Evolutionary conservation across 2,888 invertebrate genomes (phyloP).

Genomic region (Athetis lepigone): DNA sequence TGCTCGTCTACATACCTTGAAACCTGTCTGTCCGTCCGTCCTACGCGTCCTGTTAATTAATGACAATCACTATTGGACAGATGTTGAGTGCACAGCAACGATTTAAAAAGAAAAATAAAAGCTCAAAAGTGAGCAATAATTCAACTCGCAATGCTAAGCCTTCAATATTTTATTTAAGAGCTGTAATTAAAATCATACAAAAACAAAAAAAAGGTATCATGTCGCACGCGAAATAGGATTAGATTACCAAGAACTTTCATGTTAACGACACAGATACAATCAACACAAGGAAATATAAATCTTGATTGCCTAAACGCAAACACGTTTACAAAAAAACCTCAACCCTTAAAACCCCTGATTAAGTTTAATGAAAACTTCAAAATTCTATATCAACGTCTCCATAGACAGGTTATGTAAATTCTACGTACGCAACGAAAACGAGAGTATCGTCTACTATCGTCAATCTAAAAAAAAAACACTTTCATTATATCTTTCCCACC

Average conservation of each 20-base stretch:
- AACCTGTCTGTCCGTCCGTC: constrained; percentile 71
- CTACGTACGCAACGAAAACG: constrained; percentile 77
- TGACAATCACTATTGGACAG: constrained; percentile 71
- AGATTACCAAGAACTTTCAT: constrained; percentile 36
- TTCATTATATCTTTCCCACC: constrained; percentile 88
- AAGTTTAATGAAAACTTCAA: constrained; percentile 39
- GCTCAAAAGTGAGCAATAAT: constrained; percentile 28
- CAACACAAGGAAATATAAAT: constrained; percentile 38
- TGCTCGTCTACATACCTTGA: constrained; percentile 66
- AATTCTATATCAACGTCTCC: constrained; percentile 29
- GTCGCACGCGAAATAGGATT: constrained; percentile 35
- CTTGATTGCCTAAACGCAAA: constrained; percentile 34
- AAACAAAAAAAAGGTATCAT: constrained; percentile 1
- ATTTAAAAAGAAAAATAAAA: constrained; percentile 36
- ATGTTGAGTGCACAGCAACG: constrained; percentile 50
- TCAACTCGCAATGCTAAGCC: constrained; percentile 15
- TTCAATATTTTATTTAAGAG: constrained; percentile 24
- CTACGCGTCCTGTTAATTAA: constrained; percentile 71
- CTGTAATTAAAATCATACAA: constrained; percentile 12
- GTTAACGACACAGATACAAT: constrained; percentile 45
- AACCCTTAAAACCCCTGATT: constrained; percentile 17
- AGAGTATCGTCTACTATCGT: constrained; percentile 81
- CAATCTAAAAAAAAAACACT: constrained; percentile 80
- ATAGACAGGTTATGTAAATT: constrained; percentile 60
- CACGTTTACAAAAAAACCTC: constrained; percentile 10